These are phyloP conservation scores for Sphecodes monilicornis DNA, from an alignment of 2,888 invertebrate species.

Conservation along the genomic window DNA sequence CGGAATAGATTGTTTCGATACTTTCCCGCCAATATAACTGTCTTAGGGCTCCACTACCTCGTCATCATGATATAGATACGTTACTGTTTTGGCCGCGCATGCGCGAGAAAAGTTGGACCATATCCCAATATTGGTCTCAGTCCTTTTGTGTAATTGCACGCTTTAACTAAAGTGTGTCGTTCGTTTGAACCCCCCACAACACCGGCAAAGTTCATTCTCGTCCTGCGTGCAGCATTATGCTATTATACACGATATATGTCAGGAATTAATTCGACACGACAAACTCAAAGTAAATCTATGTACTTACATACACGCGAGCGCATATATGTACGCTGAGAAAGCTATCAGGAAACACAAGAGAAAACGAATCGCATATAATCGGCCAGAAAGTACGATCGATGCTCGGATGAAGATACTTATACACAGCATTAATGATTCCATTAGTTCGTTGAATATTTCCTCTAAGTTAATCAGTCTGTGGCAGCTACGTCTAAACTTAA, in stretches of 20 bases:
- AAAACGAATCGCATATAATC: conserved; percentile 26
- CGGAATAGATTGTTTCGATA: too few species aligned
- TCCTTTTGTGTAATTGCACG: too few species aligned
- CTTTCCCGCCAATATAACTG: too few species aligned
- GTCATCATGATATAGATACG: too few species aligned
- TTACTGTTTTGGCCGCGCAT: too few species aligned
- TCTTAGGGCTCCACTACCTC: too few species aligned
- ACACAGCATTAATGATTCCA: conserved; percentile 57
- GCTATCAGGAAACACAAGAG: conserved; percentile 18
- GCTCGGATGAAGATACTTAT: conserved; percentile 49
- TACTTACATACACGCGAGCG: conserved; percentile 26
- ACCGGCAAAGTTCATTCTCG: too few species aligned
- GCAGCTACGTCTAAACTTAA: conserved; percentile 60
- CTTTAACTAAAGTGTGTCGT: too few species aligned
- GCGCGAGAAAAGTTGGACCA: too few species aligned
- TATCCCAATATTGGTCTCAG: too few species aligned
- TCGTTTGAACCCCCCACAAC: too few species aligned
- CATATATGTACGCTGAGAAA: conserved; percentile 36
- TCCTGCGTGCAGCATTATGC: too few species aligned
- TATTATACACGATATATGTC: conserved; percentile 41
- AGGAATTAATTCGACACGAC: conserved; percentile 34
- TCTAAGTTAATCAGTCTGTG: conserved; percentile 62
- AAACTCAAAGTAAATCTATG: conserved; percentile 40
- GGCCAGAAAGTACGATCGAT: conserved; percentile 47
- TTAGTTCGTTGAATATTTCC: conserved; percentile 59